Evolutionary conservation across 2,888 invertebrate genomes (phyloP).

Genomic region (Dolichopus griseipennis): DNA sequence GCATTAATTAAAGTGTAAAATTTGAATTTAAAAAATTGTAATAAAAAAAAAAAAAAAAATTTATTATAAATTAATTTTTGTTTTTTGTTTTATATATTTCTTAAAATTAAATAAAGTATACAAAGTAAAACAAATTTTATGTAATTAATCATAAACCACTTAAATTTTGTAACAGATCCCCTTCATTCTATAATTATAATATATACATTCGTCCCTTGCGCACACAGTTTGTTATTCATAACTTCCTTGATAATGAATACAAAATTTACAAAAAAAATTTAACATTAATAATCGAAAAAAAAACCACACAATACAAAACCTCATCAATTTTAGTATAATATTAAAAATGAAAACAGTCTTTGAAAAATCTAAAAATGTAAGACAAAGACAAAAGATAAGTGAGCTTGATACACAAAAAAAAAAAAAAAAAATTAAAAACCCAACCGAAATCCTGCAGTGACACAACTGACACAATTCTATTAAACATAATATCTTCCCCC

Average conservation of each 20-base stretch:
- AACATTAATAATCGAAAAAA: background rate
- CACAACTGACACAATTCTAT: constrained; percentile 3
- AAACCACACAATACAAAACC: constrained; percentile 2
- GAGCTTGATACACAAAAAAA: background rate
- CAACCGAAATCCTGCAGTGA: background rate
- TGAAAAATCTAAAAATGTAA: no score
- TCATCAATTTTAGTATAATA: background rate
- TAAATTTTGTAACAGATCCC: background rate
- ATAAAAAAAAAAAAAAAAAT: no score
- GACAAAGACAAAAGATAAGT: background rate
- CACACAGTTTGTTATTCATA: background rate
- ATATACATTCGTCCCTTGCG: no score
- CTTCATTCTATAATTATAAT: no score
- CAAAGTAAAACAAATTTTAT: background rate
- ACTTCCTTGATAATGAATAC: background rate
- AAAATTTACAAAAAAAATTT: background rate
- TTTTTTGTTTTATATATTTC: no score
- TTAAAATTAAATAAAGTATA: background rate
- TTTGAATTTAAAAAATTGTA: no score
- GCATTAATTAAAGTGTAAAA: no score
- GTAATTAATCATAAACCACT: constrained; percentile 4
- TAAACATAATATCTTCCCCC: background rate
- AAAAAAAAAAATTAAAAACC: background rate
- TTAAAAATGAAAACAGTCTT: no score
- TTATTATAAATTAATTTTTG: background rate